Evolutionary conservation across 2,888 invertebrate species (phyloP), one percentile per base, ranked within the genome.

Genomic region (Sphinx pinastri): DNA sequence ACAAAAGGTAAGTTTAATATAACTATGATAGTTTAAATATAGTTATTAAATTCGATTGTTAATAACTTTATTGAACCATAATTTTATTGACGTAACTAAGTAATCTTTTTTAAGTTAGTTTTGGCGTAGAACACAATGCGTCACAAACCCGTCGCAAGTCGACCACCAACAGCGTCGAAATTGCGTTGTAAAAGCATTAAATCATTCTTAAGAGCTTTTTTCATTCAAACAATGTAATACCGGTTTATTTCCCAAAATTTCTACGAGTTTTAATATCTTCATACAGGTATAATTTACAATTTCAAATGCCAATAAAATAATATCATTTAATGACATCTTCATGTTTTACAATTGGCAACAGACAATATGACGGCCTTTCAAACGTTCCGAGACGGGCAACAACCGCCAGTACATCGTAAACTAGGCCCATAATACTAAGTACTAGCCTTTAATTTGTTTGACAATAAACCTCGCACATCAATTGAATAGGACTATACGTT

Each of bases 1-100:
- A 82, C 95, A 96, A 94, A 95, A 95, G 96, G 96, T 96, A 94
- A 85, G 83, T 74, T 75, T 71, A 74, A 67, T 4, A 74, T 70
- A 70, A 68, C 68, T 72, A 67, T 25, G 4, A 52, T 38, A 13
- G 12, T 12, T 68, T 38, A 63, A 38, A 25, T 58, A 47, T 47
- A 38, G 55, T 54, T 55, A 55, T 12, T 55, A 19, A 55, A 19
- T 55, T 54, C 16, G 2, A 16, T 8, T 16, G 6, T 7, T 16
- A 38, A 57, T 5, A 57, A 11, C 57, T 57, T 57, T 25, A 57
- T 57, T 57, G 1, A 2, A 2, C 3, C 57, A 45, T 11, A 1
- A 16, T 47, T 16, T 16, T 3, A 55, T 10, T 25, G 25, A 5
- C 16, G 11, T 1, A 60, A 11, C 45, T 16, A 47, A 11, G 16